A percentile compares a stretch with the other conserved stretches of the same genome.
Evolutionary conservation across 1,140 invertebrate species (phyloP).

Genomic region (Acromyrmex heyeri): DNA sequence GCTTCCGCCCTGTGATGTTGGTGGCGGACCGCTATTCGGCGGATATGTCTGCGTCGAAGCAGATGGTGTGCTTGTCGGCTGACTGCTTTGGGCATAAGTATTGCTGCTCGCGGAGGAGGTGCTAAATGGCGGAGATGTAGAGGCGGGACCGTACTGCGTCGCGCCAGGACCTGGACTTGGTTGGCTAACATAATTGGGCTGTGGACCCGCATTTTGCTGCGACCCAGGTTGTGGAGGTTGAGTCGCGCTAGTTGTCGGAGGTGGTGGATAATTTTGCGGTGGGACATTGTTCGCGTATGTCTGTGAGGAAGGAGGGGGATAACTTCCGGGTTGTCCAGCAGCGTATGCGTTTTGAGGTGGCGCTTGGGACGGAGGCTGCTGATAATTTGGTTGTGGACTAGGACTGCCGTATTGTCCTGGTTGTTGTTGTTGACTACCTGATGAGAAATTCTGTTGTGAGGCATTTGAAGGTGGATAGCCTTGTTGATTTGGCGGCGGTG

Average conservation of each 20-base stretch:
- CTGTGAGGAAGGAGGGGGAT: constrained; percentile 84
- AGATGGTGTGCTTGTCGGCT: constrained; percentile 83
- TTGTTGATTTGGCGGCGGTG: constrained; percentile 85
- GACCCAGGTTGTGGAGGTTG: constrained; percentile 82
- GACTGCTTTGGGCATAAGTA: constrained; percentile 84
- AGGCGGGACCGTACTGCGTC: constrained; percentile 82
- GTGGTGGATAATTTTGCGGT: constrained; percentile 83
- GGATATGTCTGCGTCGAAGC: constrained; percentile 86
- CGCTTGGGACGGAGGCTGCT: constrained; percentile 83
- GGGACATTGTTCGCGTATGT: constrained; percentile 84
- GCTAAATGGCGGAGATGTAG: constrained; percentile 84
- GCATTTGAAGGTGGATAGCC: constrained; percentile 83
- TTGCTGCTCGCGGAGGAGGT: constrained; percentile 80
- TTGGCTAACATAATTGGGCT: constrained; percentile 83
- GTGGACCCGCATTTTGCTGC: constrained; percentile 81
- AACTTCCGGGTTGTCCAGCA: constrained; percentile 81
- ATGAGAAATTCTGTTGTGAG: constrained; percentile 83
- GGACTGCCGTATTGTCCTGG: constrained; percentile 84
- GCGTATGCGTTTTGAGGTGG: constrained; percentile 84
- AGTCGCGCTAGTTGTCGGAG: constrained; percentile 80
- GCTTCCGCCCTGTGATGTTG: constrained; percentile 81
- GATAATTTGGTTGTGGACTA: constrained; percentile 84
- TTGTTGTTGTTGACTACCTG: constrained; percentile 81
- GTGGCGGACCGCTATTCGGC: constrained; percentile 81
- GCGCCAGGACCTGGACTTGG: constrained; percentile 83